phyloP scores from a whole-genome alignment of 2,888 invertebrate genomes.

The Amblyjoppa fuscipennis region DNA sequence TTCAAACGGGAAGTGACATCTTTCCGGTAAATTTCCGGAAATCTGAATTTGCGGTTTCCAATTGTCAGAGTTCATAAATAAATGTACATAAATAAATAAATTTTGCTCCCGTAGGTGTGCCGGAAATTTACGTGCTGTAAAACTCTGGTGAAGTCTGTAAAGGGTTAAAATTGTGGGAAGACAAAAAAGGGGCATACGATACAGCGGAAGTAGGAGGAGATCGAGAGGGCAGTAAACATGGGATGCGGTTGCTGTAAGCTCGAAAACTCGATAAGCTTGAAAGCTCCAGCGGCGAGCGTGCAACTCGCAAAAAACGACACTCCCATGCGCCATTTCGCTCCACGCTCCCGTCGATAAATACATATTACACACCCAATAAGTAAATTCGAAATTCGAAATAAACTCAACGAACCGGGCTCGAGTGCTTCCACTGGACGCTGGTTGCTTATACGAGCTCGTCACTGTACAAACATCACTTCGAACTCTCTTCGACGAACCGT shows the following conservation, averaged over 20 bases:
- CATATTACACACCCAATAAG: conserved; percentile 64
- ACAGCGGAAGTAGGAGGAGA: background rate
- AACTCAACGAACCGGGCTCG: conserved; percentile 9
- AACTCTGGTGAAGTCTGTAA: background rate
- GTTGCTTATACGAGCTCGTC: background rate
- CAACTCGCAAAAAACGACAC: conserved; percentile 23
- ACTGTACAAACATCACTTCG: background rate
- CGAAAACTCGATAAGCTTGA: conserved; percentile 59
- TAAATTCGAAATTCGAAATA: conserved; percentile 54
- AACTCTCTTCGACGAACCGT: background rate
- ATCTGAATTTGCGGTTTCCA: background rate
- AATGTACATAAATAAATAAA: background rate
- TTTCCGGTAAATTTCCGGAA: background rate
- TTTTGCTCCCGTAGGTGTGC: background rate
- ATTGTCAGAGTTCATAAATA: background rate
- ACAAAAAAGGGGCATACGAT: background rate
- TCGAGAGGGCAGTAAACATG: conserved; percentile 48
- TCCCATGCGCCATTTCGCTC: background rate
- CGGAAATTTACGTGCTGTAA: background rate
- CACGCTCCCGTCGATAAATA: conserved; percentile 45
- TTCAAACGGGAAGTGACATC: background rate
- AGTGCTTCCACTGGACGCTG: background rate
- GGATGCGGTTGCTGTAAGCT: conserved; percentile 43
- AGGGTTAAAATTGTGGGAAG: background rate
- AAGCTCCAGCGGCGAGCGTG: conserved; percentile 45